Conservation (phyloP, 2,797 vertebrate genomes). For the Pitangus sulphuratus region DNA sequence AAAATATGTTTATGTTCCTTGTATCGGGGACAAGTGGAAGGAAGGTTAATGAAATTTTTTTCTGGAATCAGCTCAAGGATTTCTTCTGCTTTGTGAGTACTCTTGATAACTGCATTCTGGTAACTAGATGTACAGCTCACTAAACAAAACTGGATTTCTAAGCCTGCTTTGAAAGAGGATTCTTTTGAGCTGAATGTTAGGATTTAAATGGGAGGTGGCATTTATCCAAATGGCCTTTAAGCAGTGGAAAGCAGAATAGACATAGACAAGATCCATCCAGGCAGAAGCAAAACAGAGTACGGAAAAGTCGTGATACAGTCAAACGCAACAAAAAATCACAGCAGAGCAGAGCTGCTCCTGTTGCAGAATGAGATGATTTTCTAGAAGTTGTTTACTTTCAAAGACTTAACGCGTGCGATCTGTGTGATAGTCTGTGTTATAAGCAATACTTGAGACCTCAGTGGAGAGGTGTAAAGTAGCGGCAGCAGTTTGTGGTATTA, state of each 20-base stretch:
- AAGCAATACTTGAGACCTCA: background rate
- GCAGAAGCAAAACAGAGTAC: background rate
- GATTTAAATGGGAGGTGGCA: background rate
- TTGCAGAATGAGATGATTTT: background rate
- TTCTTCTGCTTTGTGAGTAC: background rate
- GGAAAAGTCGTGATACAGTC: background rate
- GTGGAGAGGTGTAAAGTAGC: background rate
- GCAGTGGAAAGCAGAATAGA: background rate
- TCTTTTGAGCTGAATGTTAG: background rate
- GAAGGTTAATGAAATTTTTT: conserved; percentile 9
- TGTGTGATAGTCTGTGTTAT: background rate
- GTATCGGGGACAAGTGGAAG: background rate
- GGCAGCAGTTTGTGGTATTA: background rate
- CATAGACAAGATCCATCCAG: background rate
- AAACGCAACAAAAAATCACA: background rate
- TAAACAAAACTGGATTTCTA: background rate
- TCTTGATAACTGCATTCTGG: conserved; percentile 2
- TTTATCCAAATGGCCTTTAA: background rate
- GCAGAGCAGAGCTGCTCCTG: background rate
- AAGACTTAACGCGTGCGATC: background rate
- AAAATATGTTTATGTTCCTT: conserved; percentile 11
- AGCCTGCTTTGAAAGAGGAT: background rate
- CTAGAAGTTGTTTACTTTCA: background rate
- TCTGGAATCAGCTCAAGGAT: conserved; percentile 20
- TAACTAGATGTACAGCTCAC: background rate